Conservation (phyloP, 2,888 invertebrate genomes). For the Conomelus anceps region DNA sequence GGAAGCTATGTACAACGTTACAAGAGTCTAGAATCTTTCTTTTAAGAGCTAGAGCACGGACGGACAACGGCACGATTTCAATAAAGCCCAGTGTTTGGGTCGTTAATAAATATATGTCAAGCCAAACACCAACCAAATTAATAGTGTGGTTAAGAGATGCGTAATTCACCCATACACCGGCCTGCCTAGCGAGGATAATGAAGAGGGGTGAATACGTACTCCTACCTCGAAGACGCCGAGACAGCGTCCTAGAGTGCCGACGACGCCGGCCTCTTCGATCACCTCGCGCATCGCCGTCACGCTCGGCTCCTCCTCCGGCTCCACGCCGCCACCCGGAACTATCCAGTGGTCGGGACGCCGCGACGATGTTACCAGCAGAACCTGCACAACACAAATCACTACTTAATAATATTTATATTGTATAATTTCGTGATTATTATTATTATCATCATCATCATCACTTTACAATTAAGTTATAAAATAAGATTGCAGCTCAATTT, state of each 20-base stretch:
- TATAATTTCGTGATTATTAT: background rate
- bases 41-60: too few relatives aligned
- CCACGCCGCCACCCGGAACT: constrained; percentile 94
- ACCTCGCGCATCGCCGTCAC: constrained; percentile 91
- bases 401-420: background rate
- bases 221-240: constrained; percentile 90
- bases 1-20: too few relatives aligned
- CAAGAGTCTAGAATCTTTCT: too few relatives aligned
- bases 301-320: constrained; percentile 84
- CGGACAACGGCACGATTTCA: too few relatives aligned
- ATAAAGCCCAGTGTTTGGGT: too few relatives aligned
- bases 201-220: constrained; percentile 22
- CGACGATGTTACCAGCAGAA: constrained; percentile 87
- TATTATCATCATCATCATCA: background rate
- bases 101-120: too few relatives aligned
- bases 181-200: background rate
- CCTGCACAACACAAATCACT: constrained; percentile 52
- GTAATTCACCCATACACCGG: too few relatives aligned
- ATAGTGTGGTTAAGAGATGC: too few relatives aligned
- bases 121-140: too few relatives aligned
- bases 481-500: too few relatives aligned
- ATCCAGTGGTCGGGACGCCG: constrained; percentile 89
- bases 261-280: constrained; percentile 91
- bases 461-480: background rate
- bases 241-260: constrained; percentile 80